Evolutionary conservation across 2,113 vertebrate genomes (phyloP), one percentile per base, ranked within the genome.

Genomic region (Electrona antarctica): DNA sequence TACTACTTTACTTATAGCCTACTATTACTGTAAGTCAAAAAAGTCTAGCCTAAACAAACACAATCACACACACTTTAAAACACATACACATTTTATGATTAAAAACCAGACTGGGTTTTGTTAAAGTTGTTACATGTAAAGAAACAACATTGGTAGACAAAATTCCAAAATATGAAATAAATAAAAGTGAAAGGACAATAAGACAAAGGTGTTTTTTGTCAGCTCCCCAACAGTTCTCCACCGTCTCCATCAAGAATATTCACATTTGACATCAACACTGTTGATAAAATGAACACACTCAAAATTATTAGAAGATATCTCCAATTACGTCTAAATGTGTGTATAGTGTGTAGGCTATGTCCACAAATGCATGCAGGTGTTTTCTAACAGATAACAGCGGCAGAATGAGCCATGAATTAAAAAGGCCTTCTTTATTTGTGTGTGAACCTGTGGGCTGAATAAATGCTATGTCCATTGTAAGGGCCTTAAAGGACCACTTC

Each of bases 81-180:
- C 92, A 92, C 88, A 87, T 82, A 91, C 89, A 92, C 87, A 86
- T 89, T 93, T 94, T 92, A 93, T 93, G 91, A 91, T 91, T 88
- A 93, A 90, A 93, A 93, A 91, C 87, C 77, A 86, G 79, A 90
- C 87, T 79, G 89, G 80, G 84, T 84, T 81, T 84, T 74, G 82
- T 87, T 90, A 82, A 88, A 89, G 84, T 85, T 74, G 86, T 87
- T 90, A 92, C 90, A 92, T 84, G 90, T 87, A 90, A 91, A 91
- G 77, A 88, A 93, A 92, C 79, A 73, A 90, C 85, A 85, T 92
- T 56, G 80, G 90, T 87, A 90, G 90, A 92, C 89, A 91, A 90
- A 93, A 81, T 88, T 79, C 69, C 85, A 89, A 90, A 89, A 87
- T 82, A 89, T 78, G 84, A 90, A 91, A 86, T 86, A 87, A 91